A percentile compares a stretch with the other conserved stretches of the same genome.
phyloP scores from a whole-genome alignment of 2,797 vertebrate genomes.

The Pseudotriccus pelzelni region DNA sequence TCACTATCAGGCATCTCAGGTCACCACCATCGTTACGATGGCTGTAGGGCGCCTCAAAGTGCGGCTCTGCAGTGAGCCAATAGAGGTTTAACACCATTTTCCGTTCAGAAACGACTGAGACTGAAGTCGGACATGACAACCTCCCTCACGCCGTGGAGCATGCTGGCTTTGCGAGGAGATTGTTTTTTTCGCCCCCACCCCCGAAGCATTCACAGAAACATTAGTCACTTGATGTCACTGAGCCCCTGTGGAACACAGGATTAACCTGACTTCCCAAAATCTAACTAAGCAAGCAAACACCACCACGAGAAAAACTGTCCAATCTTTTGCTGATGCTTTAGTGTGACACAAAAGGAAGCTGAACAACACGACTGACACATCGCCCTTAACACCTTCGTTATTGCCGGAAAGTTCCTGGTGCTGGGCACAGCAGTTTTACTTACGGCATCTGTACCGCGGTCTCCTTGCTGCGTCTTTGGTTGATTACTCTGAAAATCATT shows the following conservation, averaged over 20 bases:
- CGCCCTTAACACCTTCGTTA: background rate
- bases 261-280: background rate
- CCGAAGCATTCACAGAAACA: background rate
- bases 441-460: background rate
- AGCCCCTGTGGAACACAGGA: background rate
- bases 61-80: background rate
- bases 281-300: background rate
- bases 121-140: background rate
- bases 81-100: background rate
- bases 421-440: slow-evolving; percentile 30
- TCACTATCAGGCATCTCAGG: background rate
- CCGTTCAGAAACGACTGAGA: background rate
- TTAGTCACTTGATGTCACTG: background rate
- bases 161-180: background rate
- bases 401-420: background rate
- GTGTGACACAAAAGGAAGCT: slow-evolving; percentile 15
- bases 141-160: background rate
- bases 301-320: background rate
- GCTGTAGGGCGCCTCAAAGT: background rate
- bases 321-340: background rate
- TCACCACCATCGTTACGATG: background rate
- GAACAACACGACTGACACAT: background rate
- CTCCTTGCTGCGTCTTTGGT: background rate
- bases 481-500: background rate
- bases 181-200: background rate